Evolutionary conservation across 2,113 vertebrate species (phyloP), one percentile per base, ranked within the genome.

Genomic region (Rhipidura dahli): DNA sequence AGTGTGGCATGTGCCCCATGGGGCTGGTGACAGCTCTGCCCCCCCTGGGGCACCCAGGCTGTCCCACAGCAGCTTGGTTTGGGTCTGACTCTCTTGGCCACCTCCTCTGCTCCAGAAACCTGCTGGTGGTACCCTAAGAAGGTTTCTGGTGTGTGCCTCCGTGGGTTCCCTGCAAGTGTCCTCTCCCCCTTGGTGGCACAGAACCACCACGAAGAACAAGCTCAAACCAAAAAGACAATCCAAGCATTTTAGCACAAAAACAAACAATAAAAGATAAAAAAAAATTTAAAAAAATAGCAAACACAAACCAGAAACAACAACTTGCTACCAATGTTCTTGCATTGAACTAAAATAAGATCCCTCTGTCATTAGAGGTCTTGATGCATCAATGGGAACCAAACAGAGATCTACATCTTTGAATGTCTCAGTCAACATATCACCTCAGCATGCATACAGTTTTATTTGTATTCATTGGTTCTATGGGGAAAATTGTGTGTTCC

Each of bases 191-290:
- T 39, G 79, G 64, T 93, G 89, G 53, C 71, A 10, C 13, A 63
- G 3, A 73, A 83, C 60, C 90, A 83, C 90, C 73, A 26, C 1
- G 27, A 94, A 93, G 93, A 94, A 96, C 90, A 92, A 96, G 94
- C 96, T 96, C 93, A 90, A 96, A 96, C 94, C 93, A 96, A 96
- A 96, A 97, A 96, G 84, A 93, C 79, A 97, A 95, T 90, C 71
- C 79, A 93, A 80, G 47, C 11, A 2, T 94, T 94, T 89, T 60
- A 87, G 37, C 13, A 69, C 54, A 65, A 83, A 39, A 42, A 28
- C 23, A 15, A 49, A 49, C 47, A 49, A 49, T 14, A 31, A 8
- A 16, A 13, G 22, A 35, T 7, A 3, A 30, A 13, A 31, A 14
- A 15, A 13, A 22, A 18, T 10, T 39, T 39, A 39, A 39, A 15